Evolutionary conservation across 2,797 vertebrate species (phyloP).

Genomic region (Pangasius mekongensis): DNA sequence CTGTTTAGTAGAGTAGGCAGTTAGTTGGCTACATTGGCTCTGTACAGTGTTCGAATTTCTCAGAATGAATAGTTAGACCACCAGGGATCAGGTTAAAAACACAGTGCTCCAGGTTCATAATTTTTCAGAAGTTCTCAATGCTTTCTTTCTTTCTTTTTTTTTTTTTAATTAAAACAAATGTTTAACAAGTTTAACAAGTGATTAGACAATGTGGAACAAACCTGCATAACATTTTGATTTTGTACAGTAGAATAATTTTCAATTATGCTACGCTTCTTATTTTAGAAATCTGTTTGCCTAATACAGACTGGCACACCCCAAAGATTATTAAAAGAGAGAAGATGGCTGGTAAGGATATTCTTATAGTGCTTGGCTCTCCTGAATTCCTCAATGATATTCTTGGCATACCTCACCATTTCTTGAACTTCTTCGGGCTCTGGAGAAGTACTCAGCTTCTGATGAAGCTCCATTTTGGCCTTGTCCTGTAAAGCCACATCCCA

Average conservation of each 20-base stretch:
- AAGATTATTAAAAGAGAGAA: background rate
- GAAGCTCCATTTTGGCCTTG: constrained; percentile 87
- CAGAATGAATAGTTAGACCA: background rate
- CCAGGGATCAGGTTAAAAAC: background rate
- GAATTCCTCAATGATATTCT: constrained; percentile 95
- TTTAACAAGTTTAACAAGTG: background rate
- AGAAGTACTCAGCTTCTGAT: constrained; percentile 77
- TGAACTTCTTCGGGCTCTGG: constrained; percentile 79
- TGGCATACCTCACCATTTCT: constrained; percentile 89
- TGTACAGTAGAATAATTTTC: background rate
- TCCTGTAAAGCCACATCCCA: constrained; percentile 74
- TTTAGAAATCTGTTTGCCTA: background rate
- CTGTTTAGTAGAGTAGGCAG: background rate
- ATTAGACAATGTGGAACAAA: background rate
- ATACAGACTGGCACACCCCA: background rate
- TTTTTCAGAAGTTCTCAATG: background rate
- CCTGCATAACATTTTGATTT: background rate
- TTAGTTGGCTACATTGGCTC: background rate
- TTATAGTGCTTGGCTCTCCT: constrained; percentile 97
- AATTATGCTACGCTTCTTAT: background rate
- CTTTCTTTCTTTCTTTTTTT: too few relatives aligned
- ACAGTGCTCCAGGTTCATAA: background rate
- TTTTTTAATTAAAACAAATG: background rate
- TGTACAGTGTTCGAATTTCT: background rate
- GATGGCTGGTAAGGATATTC: constrained; percentile 87